Evolutionary conservation across 2,888 invertebrate genomes (phyloP).

Genomic region (Synergus umbraculus): DNA sequence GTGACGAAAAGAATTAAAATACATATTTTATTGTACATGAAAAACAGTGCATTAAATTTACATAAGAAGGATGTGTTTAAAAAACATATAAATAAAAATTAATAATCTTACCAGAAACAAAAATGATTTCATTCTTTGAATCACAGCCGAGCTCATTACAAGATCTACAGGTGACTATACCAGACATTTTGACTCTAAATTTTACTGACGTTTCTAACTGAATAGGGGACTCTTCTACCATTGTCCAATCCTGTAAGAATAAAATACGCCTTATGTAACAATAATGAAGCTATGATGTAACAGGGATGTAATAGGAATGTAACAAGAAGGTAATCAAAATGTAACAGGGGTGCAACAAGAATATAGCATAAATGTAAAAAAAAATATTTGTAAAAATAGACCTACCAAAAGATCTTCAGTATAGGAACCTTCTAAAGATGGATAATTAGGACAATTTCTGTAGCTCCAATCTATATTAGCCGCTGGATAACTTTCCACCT

Average conservation of each 20-base stretch:
- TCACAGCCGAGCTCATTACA: conserved; percentile 71
- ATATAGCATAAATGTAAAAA: not conserved
- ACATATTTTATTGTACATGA: conserved; percentile 30
- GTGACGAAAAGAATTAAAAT: conserved; percentile 49
- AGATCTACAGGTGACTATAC: conserved; percentile 71
- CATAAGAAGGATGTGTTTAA: not conserved
- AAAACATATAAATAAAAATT: conserved; percentile 31
- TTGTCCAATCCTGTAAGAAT: conserved; percentile 13
- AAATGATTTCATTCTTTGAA: conserved; percentile 61
- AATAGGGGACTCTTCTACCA: conserved; percentile 13
- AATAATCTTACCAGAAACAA: conserved; percentile 72
- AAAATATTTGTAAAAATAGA: not conserved
- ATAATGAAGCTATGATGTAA: not conserved
- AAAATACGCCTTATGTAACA: conserved; percentile 27
- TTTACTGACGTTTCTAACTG: not conserved
- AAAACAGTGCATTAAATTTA: not conserved
- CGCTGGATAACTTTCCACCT: conserved; percentile 80
- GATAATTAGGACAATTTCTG: conserved; percentile 76
- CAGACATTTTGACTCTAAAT: conserved; percentile 62
- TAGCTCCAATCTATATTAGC: conserved; percentile 81
- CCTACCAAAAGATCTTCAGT: conserved; percentile 50
- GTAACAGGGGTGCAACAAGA: not conserved
- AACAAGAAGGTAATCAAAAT: not conserved
- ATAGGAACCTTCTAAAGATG: conserved; percentile 60
- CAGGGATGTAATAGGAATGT: not conserved